Conservation (phyloP, 2,888 invertebrate species). For the Habrosyne pyritoides region DNA sequence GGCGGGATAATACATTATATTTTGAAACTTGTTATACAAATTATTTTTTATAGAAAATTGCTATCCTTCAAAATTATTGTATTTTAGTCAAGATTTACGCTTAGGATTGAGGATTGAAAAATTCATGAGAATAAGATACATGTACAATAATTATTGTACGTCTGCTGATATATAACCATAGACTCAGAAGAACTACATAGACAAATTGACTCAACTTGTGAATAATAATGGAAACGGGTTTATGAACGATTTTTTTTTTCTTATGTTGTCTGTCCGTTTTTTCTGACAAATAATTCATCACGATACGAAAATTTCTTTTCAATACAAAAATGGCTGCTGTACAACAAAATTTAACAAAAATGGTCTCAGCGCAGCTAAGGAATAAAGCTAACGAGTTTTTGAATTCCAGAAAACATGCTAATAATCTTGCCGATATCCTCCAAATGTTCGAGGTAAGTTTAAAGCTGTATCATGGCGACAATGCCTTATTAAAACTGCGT, state of each 20-base stretch:
- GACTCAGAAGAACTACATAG: too few species aligned
- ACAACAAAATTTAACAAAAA: conserved; percentile 78
- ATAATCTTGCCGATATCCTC: conserved; percentile 87
- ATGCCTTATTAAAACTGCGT: conserved; percentile 44
- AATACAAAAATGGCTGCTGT: conserved; percentile 77
- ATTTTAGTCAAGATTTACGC: too few species aligned
- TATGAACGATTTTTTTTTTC: conserved; percentile 25
- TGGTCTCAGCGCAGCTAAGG: conserved; percentile 86
- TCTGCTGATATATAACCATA: conserved; percentile 13
- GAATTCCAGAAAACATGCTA: conserved; percentile 85
- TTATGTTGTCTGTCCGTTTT: conserved; percentile 27
- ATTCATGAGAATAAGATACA: too few species aligned
- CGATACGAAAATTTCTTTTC: conserved; percentile 51
- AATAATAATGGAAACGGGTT: conserved; percentile 17
- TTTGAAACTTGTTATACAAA: too few species aligned
- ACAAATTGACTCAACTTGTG: neutral
- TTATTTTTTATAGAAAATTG: too few species aligned
- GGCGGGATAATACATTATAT: too few species aligned
- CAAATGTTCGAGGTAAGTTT: conserved; percentile 85
- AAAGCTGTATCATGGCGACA: conserved; percentile 12
- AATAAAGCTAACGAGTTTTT: conserved; percentile 89
- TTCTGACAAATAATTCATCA: conserved; percentile 19
- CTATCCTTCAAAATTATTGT: too few species aligned
- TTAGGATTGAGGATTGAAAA: too few species aligned
- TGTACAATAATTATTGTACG: too few species aligned